Conservation (phyloP, 2,888 invertebrate species). For the Suillia variegata region DNA sequence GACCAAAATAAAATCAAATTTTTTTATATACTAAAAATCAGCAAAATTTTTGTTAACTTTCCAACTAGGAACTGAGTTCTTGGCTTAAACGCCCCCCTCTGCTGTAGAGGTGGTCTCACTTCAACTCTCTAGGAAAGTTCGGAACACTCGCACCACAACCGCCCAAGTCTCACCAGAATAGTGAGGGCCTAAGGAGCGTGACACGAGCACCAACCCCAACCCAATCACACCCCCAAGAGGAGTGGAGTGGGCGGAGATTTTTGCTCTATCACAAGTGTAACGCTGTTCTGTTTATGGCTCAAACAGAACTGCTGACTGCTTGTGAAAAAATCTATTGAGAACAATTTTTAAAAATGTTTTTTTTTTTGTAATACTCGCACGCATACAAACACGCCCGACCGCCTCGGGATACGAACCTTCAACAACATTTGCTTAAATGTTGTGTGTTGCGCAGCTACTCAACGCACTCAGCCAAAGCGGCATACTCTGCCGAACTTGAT, state of each 20-base stretch:
- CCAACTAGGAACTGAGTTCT: constrained; percentile 49
- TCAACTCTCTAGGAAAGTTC: constrained; percentile 57
- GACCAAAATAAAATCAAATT: no score
- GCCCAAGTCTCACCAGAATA: constrained; percentile 50
- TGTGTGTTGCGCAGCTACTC: no score
- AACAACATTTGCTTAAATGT: no score
- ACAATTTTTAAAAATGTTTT: no score
- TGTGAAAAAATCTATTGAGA: constrained; percentile 48
- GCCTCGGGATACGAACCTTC: no score
- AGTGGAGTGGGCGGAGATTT: constrained; percentile 7
- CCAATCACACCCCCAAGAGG: no score
- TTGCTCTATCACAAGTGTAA: constrained; percentile 58
- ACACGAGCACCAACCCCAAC: constrained; percentile 35
- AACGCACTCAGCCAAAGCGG: no score
- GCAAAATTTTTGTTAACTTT: constrained; percentile 50
- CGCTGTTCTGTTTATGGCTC: constrained; percentile 43
- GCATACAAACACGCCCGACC: no score
- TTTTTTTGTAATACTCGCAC: neutral
- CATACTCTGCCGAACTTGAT: no score
- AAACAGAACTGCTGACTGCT: constrained; percentile 55
- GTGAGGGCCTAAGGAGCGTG: constrained; percentile 37
- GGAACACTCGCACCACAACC: constrained; percentile 30
- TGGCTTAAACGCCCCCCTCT: neutral
- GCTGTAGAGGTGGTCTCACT: constrained; percentile 16
- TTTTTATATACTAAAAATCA: no score